Base-by-base conservation (phyloP, 2,113 vertebrate species). In the Propithecus coquereli region DNA sequence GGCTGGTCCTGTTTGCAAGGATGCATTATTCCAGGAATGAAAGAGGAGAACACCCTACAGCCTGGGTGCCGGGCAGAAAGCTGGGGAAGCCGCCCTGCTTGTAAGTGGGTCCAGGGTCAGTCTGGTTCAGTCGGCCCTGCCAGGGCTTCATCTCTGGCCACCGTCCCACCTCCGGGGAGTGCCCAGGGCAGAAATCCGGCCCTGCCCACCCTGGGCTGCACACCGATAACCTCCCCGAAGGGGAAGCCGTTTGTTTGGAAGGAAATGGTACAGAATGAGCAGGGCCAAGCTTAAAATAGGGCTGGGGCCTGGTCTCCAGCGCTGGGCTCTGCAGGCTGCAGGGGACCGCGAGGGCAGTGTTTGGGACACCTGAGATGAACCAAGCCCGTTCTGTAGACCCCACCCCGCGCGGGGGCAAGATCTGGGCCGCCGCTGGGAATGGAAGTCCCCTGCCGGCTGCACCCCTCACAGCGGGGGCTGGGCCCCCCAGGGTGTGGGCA, bases 221-320 rank as follows among this genome's bases (percentile, higher is more conserved):
- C 63, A 18, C 88, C 6, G 85, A 94, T 96, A 94, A 96, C 87
- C 81, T 87, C 61, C 61, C 66, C 3, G 0, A 37, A 97, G 70
- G 81, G 96, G 96, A 98, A 97, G 65, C 87, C 25, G 0, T 79
- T 97, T 97, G 97, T 98, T 98, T 98, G 94, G 91, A 89, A 98
- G 97, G 97, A 98, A 97, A 95, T 10, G 54, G 86, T 86, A 59
- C 91, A 94, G 94, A 88, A 81, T 45, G 89, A 96, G 34, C 65
- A 7, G 71, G 91, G 57, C 83, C 40, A 37, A 2, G 0, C 47
- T 77, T 61, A n/a, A 88, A 68, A 93, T 9, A 61, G 71, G 82
- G 16, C 54, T 6, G 4, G 37, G 34, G n/a, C 81, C 63, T 32
- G 70, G 61, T 34, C 61, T 87, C 76, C 85, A 76, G 27, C 32